Conservation (phyloP, 2,113 vertebrate species). For the Vanacampus margaritifer region DNA sequence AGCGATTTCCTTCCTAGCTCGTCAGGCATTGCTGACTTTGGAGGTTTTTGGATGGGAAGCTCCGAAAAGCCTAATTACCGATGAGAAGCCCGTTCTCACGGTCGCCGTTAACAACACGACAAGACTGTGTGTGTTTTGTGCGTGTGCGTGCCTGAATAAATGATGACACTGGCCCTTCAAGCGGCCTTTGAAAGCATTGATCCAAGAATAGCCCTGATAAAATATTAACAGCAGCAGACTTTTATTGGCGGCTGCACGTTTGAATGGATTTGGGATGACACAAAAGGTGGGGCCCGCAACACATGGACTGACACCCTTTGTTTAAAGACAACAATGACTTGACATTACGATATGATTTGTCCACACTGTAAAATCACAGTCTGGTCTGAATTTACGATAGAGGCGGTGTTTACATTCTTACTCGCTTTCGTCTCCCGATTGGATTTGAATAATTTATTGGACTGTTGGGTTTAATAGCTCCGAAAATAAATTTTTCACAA, state of each 20-base stretch:
- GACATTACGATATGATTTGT: neutral
- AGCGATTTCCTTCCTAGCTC: neutral
- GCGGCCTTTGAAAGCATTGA: conserved; percentile 77
- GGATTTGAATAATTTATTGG: no score
- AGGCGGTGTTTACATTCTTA: neutral
- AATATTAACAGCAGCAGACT: conserved; percentile 77
- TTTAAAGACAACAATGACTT: conserved; percentile 3
- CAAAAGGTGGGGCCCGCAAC: neutral
- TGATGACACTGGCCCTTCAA: conserved; percentile 78
- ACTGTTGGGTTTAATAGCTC: no score
- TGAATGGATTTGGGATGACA: conserved; percentile 59
- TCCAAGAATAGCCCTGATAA: conserved; percentile 82
- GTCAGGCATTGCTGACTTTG: neutral
- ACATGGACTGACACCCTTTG: neutral
- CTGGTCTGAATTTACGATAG: neutral
- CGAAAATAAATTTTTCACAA: no score
- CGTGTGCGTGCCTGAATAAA: conserved; percentile 74
- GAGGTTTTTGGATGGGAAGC: neutral
- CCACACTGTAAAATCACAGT: neutral
- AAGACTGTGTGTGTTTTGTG: conserved; percentile 42
- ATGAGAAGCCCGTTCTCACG: conserved; percentile 13
- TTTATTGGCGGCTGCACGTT: conserved; percentile 64
- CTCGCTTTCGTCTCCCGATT: no score
- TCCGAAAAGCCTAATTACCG: neutral
- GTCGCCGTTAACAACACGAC: conserved; percentile 51